Conservation (phyloP, 2,797 vertebrate species). For the Cirrhinus molitorella region DNA sequence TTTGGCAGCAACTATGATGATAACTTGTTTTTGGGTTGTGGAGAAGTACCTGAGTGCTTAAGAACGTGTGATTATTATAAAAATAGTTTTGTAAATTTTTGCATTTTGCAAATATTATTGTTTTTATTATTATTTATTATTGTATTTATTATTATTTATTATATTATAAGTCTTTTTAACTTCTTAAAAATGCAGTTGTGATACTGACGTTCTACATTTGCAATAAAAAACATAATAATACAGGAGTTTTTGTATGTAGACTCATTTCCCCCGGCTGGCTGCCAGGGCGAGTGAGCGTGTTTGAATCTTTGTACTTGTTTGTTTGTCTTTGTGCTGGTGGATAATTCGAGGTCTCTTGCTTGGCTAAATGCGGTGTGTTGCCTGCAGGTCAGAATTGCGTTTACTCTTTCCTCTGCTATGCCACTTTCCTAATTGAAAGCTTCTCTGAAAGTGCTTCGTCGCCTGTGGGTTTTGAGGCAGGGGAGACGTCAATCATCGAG, state of each 20-base stretch:
- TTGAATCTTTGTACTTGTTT: conserved; percentile 64
- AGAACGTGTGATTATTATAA: neutral
- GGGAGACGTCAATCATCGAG: conserved; percentile 45
- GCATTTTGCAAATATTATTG: neutral
- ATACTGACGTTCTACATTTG: neutral
- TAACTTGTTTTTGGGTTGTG: neutral
- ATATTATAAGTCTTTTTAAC: neutral
- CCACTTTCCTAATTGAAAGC: conserved; percentile 36
- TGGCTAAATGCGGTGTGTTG: conserved; percentile 21
- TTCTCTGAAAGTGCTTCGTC: conserved; percentile 6
- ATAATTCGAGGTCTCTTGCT: conserved; percentile 44
- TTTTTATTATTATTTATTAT: neutral
- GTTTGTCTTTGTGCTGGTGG: conserved; percentile 54
- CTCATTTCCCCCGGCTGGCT: conserved; percentile 49
- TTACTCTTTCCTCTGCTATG: conserved; percentile 9
- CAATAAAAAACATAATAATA: too few species aligned
- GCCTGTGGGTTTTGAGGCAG: conserved; percentile 42
- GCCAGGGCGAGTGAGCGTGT: conserved; percentile 50
- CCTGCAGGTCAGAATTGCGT: conserved; percentile 4
- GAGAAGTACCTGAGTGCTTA: neutral
- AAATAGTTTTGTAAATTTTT: neutral
- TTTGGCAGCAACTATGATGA: neutral
- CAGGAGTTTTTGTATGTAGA: neutral
- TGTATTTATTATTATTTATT: neutral
- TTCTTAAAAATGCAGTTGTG: neutral